Base-by-base conservation (phyloP, 2,797 vertebrate genomes). In the Odontamblyopus rebecca region DNA sequence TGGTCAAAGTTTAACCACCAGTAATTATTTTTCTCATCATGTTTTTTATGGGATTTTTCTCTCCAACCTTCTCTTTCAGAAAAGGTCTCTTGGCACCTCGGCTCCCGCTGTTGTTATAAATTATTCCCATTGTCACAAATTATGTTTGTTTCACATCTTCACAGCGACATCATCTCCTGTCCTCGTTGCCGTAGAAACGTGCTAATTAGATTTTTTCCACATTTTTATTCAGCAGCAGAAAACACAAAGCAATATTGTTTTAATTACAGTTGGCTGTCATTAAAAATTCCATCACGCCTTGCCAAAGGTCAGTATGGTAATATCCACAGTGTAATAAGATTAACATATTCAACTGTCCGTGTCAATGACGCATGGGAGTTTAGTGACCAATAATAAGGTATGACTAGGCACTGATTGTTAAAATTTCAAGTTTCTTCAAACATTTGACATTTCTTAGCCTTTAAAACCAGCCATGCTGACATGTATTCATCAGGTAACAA, bases 161-260 rank as follows among this genome's bases (percentile, higher is more conserved):
- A 56, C 44, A 29, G 7, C 9, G 6, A 67, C 41, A 68, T 62
- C 61, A 11, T 73, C 64, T 73, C 54, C 30, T 71, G 2, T 67
- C 59, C 54, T 19, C 51, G 80, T 83, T 84, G 56, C 78, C 29
- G 82, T 86, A 77, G 76, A 81, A 81, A 84, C 78, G 59, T 51
- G 68, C 65, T 38, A 78, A 77, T 82, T 68, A 54, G 61, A 76
- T 67, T 64, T 13, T 26, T 76, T 71, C 48, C 6, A 12, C 29
- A 11, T 59, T 59, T 32, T 32, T 57, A 68, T 51, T 44, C 30
- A 67, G 53, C 66, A 23, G 15, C 50, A 23, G 59, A 73, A 76
- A 76, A 35, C 61, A 71, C 77, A 12, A 51, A n/a, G 30, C 64
- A 44, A 32, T 65, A 69, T 56, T 67, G 64, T 74, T 82, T 8